Conservation (phyloP, 2,888 invertebrate species). For the Nomada flava region DNA sequence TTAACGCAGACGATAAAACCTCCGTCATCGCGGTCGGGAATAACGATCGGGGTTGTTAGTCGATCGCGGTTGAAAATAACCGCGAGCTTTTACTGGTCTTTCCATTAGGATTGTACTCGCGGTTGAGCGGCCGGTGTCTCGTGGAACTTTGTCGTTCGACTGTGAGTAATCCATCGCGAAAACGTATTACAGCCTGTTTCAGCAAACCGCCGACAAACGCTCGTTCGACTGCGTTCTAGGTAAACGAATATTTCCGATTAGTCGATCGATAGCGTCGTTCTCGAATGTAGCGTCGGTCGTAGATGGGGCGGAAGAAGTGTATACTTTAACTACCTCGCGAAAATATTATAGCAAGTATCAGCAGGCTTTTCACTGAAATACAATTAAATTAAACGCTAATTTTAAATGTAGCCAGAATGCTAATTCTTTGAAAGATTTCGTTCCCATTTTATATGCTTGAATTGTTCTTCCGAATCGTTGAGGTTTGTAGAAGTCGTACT, state of each 20-base stretch:
- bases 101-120: constrained; percentile 59
- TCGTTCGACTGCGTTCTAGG: constrained; percentile 38
- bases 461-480: too few relatives aligned
- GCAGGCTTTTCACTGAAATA: too few relatives aligned
- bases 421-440: too few relatives aligned
- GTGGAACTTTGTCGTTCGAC: constrained; percentile 60
- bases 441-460: too few relatives aligned
- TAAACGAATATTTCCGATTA: constrained; percentile 45
- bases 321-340: too few relatives aligned
- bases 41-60: constrained; percentile 59
- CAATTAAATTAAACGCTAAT: too few relatives aligned
- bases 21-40: constrained; percentile 42
- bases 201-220: constrained; percentile 39
- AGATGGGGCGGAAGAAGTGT: too few relatives aligned
- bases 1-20: constrained; percentile 64
- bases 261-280: constrained; percentile 19
- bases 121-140: constrained; percentile 49
- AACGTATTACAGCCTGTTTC: constrained; percentile 41
- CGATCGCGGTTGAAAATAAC: constrained; percentile 65
- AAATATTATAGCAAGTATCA: too few relatives aligned
- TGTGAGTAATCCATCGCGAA: constrained; percentile 54
- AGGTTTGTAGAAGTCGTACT: not conserved
- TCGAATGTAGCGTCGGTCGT: not conserved
- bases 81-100: constrained; percentile 52
- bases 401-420: too few relatives aligned